phyloP scores from a whole-genome alignment of 2,888 invertebrate genomes.

The Didymodactylos carnosus region DNA sequence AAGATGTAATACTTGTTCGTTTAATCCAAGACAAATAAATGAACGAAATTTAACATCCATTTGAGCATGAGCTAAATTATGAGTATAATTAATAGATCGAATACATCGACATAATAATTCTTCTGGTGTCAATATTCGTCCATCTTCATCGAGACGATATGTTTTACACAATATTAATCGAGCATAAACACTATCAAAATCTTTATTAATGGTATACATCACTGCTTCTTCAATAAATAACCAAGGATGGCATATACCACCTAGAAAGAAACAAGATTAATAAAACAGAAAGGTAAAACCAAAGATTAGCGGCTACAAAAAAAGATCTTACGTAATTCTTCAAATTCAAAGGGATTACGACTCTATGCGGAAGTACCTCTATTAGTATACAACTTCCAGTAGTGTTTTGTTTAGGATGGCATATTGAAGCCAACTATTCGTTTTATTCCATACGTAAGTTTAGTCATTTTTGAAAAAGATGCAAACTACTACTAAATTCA shows the following conservation, averaged over 20 bases:
- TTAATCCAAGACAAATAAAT: slow-evolving; percentile 76
- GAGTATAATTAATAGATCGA: slow-evolving; percentile 78
- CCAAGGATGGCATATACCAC: slow-evolving; percentile 91
- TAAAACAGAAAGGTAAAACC: too few relatives aligned
- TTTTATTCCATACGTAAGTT: too few relatives aligned
- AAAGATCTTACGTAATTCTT: too few relatives aligned
- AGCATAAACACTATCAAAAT: slow-evolving; percentile 92
- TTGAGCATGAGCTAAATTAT: slow-evolving; percentile 83
- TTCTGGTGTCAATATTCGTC: slow-evolving; percentile 91
- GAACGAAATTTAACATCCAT: slow-evolving; percentile 96
- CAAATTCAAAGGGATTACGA: too few relatives aligned
- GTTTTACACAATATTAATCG: slow-evolving; percentile 88
- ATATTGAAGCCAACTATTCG: too few relatives aligned
- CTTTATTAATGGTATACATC: slow-evolving; percentile 80
- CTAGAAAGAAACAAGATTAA: too few relatives aligned
- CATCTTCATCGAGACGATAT: slow-evolving; percentile 73
- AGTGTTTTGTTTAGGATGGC: too few relatives aligned
- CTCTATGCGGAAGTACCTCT: too few relatives aligned
- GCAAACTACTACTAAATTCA: too few relatives aligned
- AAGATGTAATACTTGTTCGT: slow-evolving; percentile 87
- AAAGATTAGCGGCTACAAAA: too few relatives aligned
- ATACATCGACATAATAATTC: slow-evolving; percentile 59
- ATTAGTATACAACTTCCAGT: too few relatives aligned
- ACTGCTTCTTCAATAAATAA: slow-evolving; percentile 92
- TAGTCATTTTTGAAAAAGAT: too few relatives aligned